Base-by-base conservation (phyloP, 23 tunicate genomes). In the Pegea sp. region DNA sequence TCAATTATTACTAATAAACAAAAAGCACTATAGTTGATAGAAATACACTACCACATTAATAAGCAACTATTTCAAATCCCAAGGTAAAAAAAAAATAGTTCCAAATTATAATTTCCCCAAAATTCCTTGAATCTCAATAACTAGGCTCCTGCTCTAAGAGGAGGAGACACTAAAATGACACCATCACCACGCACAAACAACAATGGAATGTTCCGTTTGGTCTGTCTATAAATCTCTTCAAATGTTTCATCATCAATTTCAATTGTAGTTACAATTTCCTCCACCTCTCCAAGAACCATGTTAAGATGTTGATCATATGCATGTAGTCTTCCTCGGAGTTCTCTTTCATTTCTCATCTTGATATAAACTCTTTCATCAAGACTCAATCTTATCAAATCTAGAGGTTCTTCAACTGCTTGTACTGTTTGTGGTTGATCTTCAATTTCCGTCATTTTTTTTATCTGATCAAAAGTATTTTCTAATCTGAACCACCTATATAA, bases 241-340 rank as follows among this genome's bases (percentile, higher is more conserved):
- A 69, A 91, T 0, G 99, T 91, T 58, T 91, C 99, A 62, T 91
- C 99, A 52, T 91, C 99, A 53, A 91, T 91, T 60, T 91, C 99
- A 18, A 91, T 86, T 18, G 76, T 60, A 16, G 99, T 91, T 4
- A 91, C 99, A 46, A 93, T 91, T 60, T 91, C 99, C 30, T 91
- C 99, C 1, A 91, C 99, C 21, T 91, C 99, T 11, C 93, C 92
- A 6, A 91, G 63, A 29, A 91, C 91, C 99, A 91, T 91, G 72
- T 91, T 91, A 19, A 91, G 68, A 80, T 91, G 99, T 44, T 91
- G 99, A 33, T 91, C 99, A 46, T 79, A 91, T 6, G 93, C 99
- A 59, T 91, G 99, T 34, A 91, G 66, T 4, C 99, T 65, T 26
- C 99, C 99, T 4, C 69, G 58, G 18, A 91, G 62, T 53, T 91